Conservation (phyloP, 2,797 vertebrate species). For the Silurus lanzhouensis region DNA sequence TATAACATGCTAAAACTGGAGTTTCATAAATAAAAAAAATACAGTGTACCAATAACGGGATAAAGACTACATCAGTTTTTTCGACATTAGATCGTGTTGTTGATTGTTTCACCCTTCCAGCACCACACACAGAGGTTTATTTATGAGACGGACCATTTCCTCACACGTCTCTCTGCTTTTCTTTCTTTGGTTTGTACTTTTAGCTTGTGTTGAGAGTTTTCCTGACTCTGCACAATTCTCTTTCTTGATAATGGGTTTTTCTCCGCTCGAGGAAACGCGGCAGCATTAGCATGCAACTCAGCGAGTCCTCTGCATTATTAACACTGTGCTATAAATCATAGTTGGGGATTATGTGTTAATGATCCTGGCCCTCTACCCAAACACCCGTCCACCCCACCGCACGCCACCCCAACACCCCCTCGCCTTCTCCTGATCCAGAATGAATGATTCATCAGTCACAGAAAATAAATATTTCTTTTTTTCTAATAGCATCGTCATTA, state of each 20-base stretch:
- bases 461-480: slow-evolving; percentile 26
- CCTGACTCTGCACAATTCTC: not conserved
- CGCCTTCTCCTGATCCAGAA: not conserved
- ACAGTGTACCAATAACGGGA: not conserved
- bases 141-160: not conserved
- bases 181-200: not conserved
- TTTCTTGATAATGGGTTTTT: slow-evolving; percentile 12
- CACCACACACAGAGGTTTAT: not conserved
- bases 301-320: slow-evolving; percentile 27
- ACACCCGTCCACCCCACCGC: not conserved
- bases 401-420: not conserved
- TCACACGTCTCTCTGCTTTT: not conserved
- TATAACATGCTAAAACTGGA: not conserved
- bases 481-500: slow-evolving; percentile 9
- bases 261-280: slow-evolving; percentile 1
- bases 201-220: not conserved
- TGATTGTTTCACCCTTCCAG: not conserved
- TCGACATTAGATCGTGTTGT: not conserved
- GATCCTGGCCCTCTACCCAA: slow-evolving; percentile 19
- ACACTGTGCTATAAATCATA: slow-evolving; percentile 40
- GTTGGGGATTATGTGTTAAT: slow-evolving; percentile 58
- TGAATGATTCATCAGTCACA: slow-evolving; percentile 4
- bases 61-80: not conserved
- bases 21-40: not conserved
- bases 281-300: slow-evolving; percentile 19